A percentile compares a stretch with the other conserved stretches of the same genome.
phyloP scores from a whole-genome alignment of 2,797 vertebrate genomes.

The Tapera naevia region DNA sequence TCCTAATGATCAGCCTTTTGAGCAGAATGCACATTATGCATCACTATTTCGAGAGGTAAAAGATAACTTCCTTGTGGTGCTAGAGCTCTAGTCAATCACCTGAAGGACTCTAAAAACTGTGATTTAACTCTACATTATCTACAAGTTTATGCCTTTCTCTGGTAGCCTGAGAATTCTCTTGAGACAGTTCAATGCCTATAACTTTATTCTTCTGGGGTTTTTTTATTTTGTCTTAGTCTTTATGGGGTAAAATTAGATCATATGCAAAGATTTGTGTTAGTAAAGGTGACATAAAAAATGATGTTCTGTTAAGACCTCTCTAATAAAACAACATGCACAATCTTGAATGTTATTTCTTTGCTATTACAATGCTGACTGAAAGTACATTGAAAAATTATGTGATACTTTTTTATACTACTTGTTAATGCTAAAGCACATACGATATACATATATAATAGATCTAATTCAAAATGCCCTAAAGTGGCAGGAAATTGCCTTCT shows the following conservation, averaged over 20 bases:
- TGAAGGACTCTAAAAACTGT: neutral
- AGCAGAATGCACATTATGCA: neutral
- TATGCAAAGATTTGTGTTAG: neutral
- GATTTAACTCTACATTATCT: neutral
- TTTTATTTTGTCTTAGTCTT: neutral
- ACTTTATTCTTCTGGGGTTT: neutral
- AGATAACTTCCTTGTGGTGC: neutral
- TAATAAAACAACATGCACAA: neutral
- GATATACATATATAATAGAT: neutral
- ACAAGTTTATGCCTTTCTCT: neutral
- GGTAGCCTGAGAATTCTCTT: neutral
- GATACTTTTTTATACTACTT: neutral
- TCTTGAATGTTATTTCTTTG: neutral
- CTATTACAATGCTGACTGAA: neutral
- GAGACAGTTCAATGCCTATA: neutral
- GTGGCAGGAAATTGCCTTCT: neutral
- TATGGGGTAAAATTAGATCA: neutral
- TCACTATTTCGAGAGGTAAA: neutral
- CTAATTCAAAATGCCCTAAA: neutral
- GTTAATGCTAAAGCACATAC: neutral
- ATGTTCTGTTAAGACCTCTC: neutral
- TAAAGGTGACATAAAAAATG: neutral
- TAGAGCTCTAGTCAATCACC: neutral
- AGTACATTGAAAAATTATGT: neutral
- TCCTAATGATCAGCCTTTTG: neutral